A percentile compares a stretch with the other conserved stretches of the same genome.
phyloP scores from a whole-genome alignment of 2,888 invertebrate species.

The Brassicogethes aeneus region DNA sequence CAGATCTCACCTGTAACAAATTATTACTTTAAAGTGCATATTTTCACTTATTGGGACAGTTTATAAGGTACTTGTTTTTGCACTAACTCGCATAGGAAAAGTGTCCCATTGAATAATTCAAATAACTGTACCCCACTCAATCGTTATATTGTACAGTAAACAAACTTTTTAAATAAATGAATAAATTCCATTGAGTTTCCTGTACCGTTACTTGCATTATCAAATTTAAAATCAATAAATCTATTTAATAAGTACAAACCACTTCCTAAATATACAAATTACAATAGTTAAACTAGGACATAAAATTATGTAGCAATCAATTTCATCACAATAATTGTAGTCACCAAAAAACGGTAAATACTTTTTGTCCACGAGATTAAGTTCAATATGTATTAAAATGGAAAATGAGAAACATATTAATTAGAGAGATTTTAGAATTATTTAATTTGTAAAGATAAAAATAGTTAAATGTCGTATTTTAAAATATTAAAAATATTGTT shows the following conservation, averaged over 20 bases:
- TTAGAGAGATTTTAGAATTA: background rate
- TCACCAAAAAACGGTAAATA: slow-evolving; percentile 15
- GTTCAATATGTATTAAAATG: background rate
- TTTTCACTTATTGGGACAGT: slow-evolving; percentile 7
- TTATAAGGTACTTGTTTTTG: slow-evolving; percentile 8
- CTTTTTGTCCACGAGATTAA: background rate
- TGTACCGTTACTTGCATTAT: too few relatives aligned
- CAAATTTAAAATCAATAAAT: slow-evolving; percentile 6
- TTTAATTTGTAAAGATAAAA: background rate
- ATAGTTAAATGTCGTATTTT: background rate
- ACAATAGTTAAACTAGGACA: slow-evolving; percentile 7
- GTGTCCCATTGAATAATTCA: slow-evolving; percentile 7
- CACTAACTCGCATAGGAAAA: slow-evolving; percentile 11
- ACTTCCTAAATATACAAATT: slow-evolving; percentile 13
- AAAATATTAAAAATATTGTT: background rate
- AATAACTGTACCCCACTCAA: too few relatives aligned
- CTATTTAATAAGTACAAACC: slow-evolving; percentile 18
- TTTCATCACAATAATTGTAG: slow-evolving; percentile 19
- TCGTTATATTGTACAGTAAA: too few relatives aligned
- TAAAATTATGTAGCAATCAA: slow-evolving; percentile 11
- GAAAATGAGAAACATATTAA: background rate
- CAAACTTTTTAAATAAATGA: too few relatives aligned
- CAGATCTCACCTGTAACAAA: background rate
- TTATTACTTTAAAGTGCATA: slow-evolving; percentile 4
- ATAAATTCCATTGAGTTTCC: too few relatives aligned